phyloP scores from a whole-genome alignment of 1,140 invertebrate species.

The Cydia fagiglandana region DNA sequence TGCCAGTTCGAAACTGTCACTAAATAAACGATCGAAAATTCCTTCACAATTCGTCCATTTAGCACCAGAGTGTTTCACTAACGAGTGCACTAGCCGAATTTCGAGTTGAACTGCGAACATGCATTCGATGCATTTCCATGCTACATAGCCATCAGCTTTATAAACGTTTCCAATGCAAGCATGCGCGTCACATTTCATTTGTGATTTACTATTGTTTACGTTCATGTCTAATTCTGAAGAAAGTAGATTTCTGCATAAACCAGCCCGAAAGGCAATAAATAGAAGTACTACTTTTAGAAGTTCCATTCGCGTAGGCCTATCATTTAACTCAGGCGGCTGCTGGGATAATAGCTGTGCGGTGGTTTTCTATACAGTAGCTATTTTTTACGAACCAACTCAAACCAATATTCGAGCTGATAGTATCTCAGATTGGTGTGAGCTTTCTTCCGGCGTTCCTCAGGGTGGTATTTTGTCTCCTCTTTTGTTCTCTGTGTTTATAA shows the following conservation, averaged over 20 bases:
- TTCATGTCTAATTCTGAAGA: not conserved
- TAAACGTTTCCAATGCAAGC: conserved; percentile 13
- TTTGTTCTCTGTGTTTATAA: too few species aligned
- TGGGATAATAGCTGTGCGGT: too few species aligned
- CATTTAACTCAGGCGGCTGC: too few species aligned
- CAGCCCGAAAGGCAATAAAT: too few species aligned
- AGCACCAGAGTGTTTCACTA: conserved; percentile 24
- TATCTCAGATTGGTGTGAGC: too few species aligned
- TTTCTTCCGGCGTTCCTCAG: too few species aligned
- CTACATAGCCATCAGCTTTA: conserved; percentile 14
- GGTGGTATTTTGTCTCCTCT: too few species aligned
- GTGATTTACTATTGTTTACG: conserved; percentile 26
- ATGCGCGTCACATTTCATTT: not conserved
- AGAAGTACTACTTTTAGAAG: too few species aligned
- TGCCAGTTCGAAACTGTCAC: conserved; percentile 5
- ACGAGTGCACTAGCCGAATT: conserved; percentile 30
- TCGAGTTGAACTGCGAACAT: conserved; percentile 31
- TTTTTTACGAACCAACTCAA: too few species aligned
- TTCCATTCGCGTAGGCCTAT: too few species aligned
- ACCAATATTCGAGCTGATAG: too few species aligned
- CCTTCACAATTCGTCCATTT: conserved; percentile 31
- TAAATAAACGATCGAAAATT: conserved; percentile 27
- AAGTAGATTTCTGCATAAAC: not conserved
- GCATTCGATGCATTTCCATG: conserved; percentile 28
- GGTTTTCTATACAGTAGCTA: too few species aligned